These are phyloP conservation scores for Drosophila chauvacae DNA, from an alignment of 1,140 invertebrate species.

Conservation along the genomic window DNA sequence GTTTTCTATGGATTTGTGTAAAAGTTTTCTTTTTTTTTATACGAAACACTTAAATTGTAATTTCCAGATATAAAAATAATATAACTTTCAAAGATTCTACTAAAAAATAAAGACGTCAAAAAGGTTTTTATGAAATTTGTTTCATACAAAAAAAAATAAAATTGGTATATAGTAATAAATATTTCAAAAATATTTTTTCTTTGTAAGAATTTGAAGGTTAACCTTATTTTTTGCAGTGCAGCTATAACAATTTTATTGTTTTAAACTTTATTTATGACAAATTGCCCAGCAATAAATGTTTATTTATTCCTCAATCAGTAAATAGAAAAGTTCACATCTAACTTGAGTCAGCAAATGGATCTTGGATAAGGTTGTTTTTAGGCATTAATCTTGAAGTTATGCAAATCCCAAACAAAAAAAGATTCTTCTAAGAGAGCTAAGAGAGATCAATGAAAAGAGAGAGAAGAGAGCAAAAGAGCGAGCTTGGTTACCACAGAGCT, in stretches of 20 bases:
- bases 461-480: not conserved
- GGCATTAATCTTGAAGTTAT: conserved; percentile 6
- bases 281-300: not conserved
- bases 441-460: conserved; percentile 1
- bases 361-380: not conserved
- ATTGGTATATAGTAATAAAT: no score
- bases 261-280: conserved; percentile 18
- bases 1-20: not conserved
- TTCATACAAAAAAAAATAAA: no score
- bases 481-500: conserved; percentile 16
- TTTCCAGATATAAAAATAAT: no score
- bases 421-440: conserved; percentile 24
- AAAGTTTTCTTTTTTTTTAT: no score
- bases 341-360: conserved; percentile 16
- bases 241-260: not conserved
- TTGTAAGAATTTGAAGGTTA: no score
- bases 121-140: no score
- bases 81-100: no score
- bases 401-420: conserved; percentile 16
- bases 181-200: no score
- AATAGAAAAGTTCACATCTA: not conserved
- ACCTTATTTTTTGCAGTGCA: no score
- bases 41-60: no score
- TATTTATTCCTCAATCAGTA: not conserved
- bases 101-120: no score